phyloP scores from a whole-genome alignment of 2,888 invertebrate genomes.

The Idaea straminata region DNA sequence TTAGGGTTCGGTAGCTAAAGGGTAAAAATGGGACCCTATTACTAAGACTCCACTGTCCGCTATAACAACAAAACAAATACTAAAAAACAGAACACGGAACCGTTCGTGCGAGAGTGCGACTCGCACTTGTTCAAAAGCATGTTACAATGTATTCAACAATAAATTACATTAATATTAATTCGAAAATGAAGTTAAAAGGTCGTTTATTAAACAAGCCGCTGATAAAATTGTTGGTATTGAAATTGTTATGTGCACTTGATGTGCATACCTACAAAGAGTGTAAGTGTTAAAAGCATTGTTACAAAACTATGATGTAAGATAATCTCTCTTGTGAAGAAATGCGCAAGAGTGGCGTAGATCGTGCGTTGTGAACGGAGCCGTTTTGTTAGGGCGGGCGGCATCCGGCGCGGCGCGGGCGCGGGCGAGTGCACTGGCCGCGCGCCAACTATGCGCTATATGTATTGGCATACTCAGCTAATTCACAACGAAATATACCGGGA shows the following conservation, averaged over 20 bases:
- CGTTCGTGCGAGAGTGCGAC: neutral
- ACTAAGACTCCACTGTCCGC: too few species aligned
- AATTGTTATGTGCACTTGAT: conserved; percentile 15
- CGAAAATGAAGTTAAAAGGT: conserved; percentile 5
- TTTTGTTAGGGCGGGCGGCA: conserved; percentile 47
- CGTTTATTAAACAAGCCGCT: conserved; percentile 26
- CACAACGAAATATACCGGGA: conserved; percentile 53
- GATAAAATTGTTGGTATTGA: conserved; percentile 19
- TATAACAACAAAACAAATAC: too few species aligned
- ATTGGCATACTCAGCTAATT: conserved; percentile 55
- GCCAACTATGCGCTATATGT: conserved; percentile 51
- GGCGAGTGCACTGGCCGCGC: conserved; percentile 62
- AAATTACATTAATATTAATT: neutral
- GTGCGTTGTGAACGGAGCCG: conserved; percentile 19
- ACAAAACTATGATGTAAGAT: conserved; percentile 17
- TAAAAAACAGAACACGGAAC: too few species aligned
- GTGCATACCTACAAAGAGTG: neutral
- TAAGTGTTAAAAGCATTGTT: conserved; percentile 16
- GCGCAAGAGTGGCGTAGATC: conserved; percentile 10
- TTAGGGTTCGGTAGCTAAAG: too few species aligned
- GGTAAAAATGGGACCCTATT: too few species aligned
- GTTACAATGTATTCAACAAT: neutral
- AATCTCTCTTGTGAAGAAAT: conserved; percentile 9
- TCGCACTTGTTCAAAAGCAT: neutral
- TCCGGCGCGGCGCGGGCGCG: conserved; percentile 57